Evolutionary conservation across 2,888 invertebrate genomes (phyloP), one percentile per base, ranked within the genome.

Genomic region (Nomada goodeniana): DNA sequence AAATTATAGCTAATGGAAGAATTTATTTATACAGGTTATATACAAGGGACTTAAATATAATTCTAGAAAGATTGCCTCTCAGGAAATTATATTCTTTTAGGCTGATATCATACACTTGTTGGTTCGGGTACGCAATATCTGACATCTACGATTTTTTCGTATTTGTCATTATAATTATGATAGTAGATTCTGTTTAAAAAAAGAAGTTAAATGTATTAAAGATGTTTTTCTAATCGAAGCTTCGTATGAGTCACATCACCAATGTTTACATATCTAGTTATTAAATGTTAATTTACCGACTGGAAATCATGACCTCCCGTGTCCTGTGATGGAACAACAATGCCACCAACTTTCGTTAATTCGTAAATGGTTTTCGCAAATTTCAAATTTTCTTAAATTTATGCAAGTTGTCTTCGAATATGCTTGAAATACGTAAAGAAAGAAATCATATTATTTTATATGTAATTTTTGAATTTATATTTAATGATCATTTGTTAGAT

Each of bases 11-110:
- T 50, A 42, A 64, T 57, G 20, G 1, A 60, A n/a, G 15, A 44
- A 53, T 26, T 67, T 4, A 36, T 50, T 47, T 47, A 15, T 47
- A 47, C 0, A 77, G 77, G 60, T 77, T 72, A 77, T 77, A 67
- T 29, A 26, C 29, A 53, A 4, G 36, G 9, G 36, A 36, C 36
- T 0, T 36, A 5, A 36, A 36, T 36, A 36, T 36, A 36, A 36
- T 36, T 36, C 36, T 36, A 9, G 36, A 36, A 36, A 36, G 36
- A 36, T 7, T 36, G 36, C 7, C 36, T 7, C 9, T 9, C 36
- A 9, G 42, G 20, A 44, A 52, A 60, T 52, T 13, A 15, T 18
- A 57, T n/a, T 26, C 64, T 1, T 42, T 23, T 76, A 29, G 18
- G 29, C 23, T 18, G 36, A 7, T 20, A 44, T 20, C 23, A 26